Percentiles rank a stretch among this genome's conserved stretches.
These are phyloP conservation scores for Pterocles gutturalis DNA, from an alignment of 2,113 vertebrate genomes.

Conservation along the genomic window DNA sequence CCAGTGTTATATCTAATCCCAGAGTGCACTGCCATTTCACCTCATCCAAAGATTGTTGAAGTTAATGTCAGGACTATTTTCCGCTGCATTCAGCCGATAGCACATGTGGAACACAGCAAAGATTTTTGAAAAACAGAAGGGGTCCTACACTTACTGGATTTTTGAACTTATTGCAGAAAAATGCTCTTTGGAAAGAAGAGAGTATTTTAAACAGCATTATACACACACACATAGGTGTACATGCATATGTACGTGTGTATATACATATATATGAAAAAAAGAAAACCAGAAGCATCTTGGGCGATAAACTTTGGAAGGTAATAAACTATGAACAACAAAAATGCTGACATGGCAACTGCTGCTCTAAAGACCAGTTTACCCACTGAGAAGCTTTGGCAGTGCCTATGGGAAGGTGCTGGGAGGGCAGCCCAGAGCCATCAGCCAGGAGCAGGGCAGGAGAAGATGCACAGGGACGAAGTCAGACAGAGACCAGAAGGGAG, in stretches of 20 bases:
- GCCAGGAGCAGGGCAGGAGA: not conserved
- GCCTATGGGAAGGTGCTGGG: not conserved
- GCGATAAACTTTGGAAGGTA: not conserved
- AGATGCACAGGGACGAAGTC: not conserved
- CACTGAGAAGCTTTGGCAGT: not conserved
- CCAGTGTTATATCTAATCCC: not conserved
- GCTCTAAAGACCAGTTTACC: not conserved
- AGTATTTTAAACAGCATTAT: not conserved
- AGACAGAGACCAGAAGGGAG: not conserved
- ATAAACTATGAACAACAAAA: not conserved
- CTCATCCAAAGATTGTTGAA: not conserved
- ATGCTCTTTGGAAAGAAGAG: not conserved
- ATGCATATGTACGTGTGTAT: too few species aligned
- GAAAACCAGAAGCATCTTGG: not conserved
- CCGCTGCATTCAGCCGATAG: not conserved
- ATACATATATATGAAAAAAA: too few species aligned
- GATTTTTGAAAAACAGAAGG: not conserved
- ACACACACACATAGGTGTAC: not conserved
- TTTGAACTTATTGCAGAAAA: not conserved
- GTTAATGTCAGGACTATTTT: not conserved
- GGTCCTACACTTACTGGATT: not conserved
- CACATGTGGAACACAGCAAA: fast-evolving
- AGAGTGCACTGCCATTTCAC: not conserved
- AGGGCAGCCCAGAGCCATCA: not conserved
- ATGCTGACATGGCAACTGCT: not conserved